Percentiles rank a stretch among this genome's conserved stretches.
These are phyloP conservation scores for Saccostrea cuccullata DNA, from an alignment of 1,140 invertebrate species.

Conservation along the genomic window DNA sequence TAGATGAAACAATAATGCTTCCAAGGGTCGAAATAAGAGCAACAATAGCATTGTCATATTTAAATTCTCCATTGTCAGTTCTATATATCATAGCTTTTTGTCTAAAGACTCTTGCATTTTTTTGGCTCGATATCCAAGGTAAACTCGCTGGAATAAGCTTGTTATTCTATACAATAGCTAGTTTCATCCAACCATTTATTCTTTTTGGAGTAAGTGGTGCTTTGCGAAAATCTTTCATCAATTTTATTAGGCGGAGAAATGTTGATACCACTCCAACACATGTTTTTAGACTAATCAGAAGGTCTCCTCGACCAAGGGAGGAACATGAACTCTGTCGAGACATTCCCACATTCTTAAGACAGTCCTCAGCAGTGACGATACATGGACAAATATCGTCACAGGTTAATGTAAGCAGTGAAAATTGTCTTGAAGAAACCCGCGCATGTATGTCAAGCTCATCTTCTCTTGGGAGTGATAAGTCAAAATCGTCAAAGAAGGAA, in stretches of 20 bases:
- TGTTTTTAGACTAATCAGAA: constrained; percentile 7
- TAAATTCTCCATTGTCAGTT: constrained; percentile 9
- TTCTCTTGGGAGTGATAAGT: constrained; percentile 18
- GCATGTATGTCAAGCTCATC: background rate
- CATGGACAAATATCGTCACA: constrained; percentile 24
- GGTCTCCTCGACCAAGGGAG: constrained; percentile 9
- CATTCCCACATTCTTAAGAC: constrained; percentile 21
- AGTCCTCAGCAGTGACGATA: constrained; percentile 35
- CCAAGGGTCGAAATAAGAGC: constrained; percentile 1
- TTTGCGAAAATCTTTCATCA: constrained; percentile 24
- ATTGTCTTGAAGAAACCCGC: background rate
- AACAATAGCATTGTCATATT: constrained; percentile 25
- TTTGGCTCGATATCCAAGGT: background rate
- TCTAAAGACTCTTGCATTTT: constrained; percentile 22
- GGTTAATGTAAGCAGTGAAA: background rate
- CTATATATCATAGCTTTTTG: constrained; percentile 12
- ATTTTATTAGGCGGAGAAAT: constrained; percentile 16
- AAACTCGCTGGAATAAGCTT: constrained; percentile 5
- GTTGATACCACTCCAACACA: background rate
- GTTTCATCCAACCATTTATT: constrained; percentile 35
- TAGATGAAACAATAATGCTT: constrained; percentile 9
- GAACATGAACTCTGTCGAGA: background rate
- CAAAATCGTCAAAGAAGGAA: constrained; percentile 13
- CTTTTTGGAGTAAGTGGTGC: constrained; percentile 31
- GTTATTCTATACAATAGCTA: constrained; percentile 12